These are phyloP conservation scores for Nasua narica DNA, from an alignment of 2,797 vertebrate species.

Conservation along the genomic window DNA sequence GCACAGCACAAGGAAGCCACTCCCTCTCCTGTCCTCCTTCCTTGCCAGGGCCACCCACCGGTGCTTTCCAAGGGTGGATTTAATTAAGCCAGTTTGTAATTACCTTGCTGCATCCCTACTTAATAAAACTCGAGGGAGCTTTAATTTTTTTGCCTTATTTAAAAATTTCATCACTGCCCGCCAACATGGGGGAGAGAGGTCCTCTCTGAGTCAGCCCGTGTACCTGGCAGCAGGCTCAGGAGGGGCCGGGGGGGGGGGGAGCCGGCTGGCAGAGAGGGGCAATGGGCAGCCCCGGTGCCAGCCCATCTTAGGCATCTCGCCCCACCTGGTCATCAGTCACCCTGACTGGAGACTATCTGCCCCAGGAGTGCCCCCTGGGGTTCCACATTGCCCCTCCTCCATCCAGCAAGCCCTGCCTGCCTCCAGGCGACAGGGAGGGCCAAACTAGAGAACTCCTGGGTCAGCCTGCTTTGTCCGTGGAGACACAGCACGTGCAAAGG, in stretches of 20 bases:
- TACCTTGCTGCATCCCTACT: slow-evolving; percentile 80
- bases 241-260: neutral
- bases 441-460: neutral
- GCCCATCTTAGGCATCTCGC: neutral
- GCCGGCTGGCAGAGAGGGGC: neutral
- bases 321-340: accelerated
- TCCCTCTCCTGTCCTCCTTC: neutral
- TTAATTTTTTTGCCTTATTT: slow-evolving; percentile 75
- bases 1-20: neutral
- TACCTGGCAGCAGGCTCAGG: neutral
- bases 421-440: accelerated
- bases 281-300: neutral
- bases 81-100: slow-evolving; percentile 85
- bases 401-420: neutral
- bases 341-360: neutral
- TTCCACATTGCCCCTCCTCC: neutral
- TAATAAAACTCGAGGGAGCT: slow-evolving; percentile 84
- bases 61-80: slow-evolving; percentile 75
- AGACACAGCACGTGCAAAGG: neutral
- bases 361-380: neutral
- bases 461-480: neutral
- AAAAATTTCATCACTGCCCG: slow-evolving; percentile 58
- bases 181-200: neutral
- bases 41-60: slow-evolving; percentile 64
- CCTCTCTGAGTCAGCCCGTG: neutral